A percentile compares a stretch with the other conserved stretches of the same genome.
phyloP scores from a whole-genome alignment of 2,113 vertebrate genomes.

The Lepus timidus region DNA sequence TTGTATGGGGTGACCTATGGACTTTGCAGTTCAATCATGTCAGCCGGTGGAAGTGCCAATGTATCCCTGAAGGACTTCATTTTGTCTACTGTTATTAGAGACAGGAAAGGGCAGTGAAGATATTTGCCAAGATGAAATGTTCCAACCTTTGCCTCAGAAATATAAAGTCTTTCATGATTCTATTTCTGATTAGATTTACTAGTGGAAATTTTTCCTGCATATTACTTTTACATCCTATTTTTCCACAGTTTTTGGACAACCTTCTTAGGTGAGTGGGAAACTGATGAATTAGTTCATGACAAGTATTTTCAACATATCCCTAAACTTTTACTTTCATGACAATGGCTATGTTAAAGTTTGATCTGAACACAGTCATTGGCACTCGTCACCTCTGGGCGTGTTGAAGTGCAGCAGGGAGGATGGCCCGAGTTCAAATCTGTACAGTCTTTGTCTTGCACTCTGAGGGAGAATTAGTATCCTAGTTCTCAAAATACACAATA shows the following conservation, averaged over 20 bases:
- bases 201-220: not conserved
- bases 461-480: not conserved
- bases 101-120: not conserved
- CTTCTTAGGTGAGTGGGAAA: not conserved
- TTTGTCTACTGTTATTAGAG: not conserved
- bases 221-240: not conserved
- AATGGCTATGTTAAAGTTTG: not conserved
- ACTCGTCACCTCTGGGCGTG: no score
- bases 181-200: not conserved
- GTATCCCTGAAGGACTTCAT: not conserved
- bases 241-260: not conserved
- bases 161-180: not conserved
- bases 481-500: no score
- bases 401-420: no score
- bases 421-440: no score
- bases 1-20: not conserved
- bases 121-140: not conserved
- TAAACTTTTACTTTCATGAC: slow-evolving; percentile 43
- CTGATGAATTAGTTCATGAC: slow-evolving; percentile 73
- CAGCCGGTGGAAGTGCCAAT: not conserved
- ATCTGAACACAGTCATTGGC: not conserved
- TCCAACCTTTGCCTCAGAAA: not conserved
- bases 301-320: slow-evolving; percentile 69
- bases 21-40: not conserved
- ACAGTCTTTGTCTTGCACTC: not conserved